Percentiles rank a stretch among this genome's conserved stretches.
These are phyloP conservation scores for Poeciliopsis prolifica DNA, from an alignment of 2,113 vertebrate species.

Conservation along the genomic window DNA sequence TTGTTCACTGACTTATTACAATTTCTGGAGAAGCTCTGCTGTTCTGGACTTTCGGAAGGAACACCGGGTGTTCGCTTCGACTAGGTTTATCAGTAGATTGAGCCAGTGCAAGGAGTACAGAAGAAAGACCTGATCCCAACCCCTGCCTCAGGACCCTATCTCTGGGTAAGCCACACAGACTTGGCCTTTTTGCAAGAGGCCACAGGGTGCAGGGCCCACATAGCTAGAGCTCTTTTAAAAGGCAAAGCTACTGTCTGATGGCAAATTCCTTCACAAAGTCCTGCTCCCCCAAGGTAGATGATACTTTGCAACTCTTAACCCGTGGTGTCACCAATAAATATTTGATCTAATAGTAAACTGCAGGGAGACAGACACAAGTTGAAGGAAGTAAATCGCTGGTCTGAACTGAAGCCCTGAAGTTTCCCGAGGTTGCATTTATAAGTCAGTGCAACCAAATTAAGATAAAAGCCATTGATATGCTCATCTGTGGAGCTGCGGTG, in stretches of 20 bases:
- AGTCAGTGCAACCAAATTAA: neutral
- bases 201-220: slow-evolving; percentile 53
- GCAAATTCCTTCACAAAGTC: slow-evolving; percentile 61
- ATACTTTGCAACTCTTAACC: slow-evolving; percentile 39
- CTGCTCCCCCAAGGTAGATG: slow-evolving; percentile 47
- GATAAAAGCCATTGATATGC: neutral
- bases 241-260: slow-evolving; percentile 56
- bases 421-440: neutral
- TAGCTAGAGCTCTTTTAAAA: slow-evolving; percentile 66
- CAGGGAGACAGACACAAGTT: slow-evolving; percentile 13
- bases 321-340: slow-evolving; percentile 33
- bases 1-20: slow-evolving; percentile 52
- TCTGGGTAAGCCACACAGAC: slow-evolving; percentile 61
- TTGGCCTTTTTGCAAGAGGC: slow-evolving; percentile 71
- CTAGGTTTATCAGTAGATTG: slow-evolving; percentile 57
- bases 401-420: slow-evolving; percentile 27
- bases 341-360: slow-evolving; percentile 44
- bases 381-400: slow-evolving; percentile 10
- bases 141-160: slow-evolving; percentile 65
- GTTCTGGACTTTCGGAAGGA: slow-evolving; percentile 44
- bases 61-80: slow-evolving; percentile 33
- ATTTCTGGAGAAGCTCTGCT: slow-evolving; percentile 49
- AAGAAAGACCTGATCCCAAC: slow-evolving; percentile 52
- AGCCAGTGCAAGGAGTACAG: slow-evolving; percentile 43
- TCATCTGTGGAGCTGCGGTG: neutral